phyloP scores from a whole-genome alignment of 2,113 vertebrate genomes.

The Grammomys surdaster region DNA sequence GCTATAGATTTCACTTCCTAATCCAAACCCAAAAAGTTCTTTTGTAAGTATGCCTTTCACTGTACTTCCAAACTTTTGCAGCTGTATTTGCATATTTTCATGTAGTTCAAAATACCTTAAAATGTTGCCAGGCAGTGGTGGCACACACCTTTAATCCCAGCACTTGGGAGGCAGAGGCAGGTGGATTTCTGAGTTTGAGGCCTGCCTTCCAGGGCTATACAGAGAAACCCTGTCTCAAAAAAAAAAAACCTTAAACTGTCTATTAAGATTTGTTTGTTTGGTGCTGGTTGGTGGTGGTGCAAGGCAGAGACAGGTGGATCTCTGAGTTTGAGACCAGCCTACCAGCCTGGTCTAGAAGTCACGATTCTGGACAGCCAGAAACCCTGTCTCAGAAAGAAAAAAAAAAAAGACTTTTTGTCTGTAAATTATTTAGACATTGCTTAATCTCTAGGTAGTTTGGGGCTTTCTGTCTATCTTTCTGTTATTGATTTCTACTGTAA shows the following conservation, averaged over 20 bases:
- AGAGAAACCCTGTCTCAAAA: no score
- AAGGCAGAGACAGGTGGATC: neutral
- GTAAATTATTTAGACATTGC: neutral
- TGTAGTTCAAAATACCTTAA: neutral
- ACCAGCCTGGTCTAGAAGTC: no score
- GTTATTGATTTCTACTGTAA: neutral
- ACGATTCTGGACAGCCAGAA: neutral
- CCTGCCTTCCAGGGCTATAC: no score
- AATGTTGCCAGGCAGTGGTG: no score
- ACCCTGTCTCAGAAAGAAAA: neutral
- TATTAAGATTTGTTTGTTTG: neutral
- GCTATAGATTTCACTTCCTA: neutral
- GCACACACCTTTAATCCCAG: no score
- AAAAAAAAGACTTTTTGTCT: neutral
- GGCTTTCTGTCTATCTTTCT: neutral
- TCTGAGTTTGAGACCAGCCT: neutral
- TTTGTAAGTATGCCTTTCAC: neutral
- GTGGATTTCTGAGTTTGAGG: no score
- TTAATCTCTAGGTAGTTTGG: neutral
- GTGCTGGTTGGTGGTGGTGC: neutral
- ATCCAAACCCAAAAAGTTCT: neutral
- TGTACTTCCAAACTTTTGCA: neutral
- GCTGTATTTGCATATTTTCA: neutral
- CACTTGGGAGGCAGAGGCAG: no score
- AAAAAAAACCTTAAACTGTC: neutral